A percentile compares a stretch with the other conserved stretches of the same genome.
Evolutionary conservation across 2,113 vertebrate species (phyloP).

Genomic region (Hypomesus transpacificus): DNA sequence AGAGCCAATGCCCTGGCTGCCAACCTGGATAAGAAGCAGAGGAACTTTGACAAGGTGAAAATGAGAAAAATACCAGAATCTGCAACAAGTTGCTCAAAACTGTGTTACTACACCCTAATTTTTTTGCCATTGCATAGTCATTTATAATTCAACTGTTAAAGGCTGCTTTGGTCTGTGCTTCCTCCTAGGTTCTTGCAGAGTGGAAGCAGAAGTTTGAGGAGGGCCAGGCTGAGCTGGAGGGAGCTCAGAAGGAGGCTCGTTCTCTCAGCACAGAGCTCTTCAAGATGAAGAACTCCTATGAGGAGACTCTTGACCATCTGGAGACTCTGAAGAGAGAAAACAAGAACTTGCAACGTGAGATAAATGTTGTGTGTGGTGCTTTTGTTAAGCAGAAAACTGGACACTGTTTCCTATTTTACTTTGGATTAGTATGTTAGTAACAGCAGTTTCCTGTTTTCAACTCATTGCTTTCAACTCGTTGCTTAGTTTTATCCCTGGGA

Average conservation of each 20-base stretch:
- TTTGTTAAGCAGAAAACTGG: too few species aligned
- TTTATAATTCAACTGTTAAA: neutral
- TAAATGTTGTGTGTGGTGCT: neutral
- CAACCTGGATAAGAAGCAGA: slow-evolving; percentile 10
- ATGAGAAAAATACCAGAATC: too few species aligned
- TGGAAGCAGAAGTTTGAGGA: slow-evolving; percentile 13
- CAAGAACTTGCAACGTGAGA: slow-evolving; percentile 5
- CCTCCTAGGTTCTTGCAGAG: slow-evolving; percentile 4
- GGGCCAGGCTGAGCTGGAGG: slow-evolving; percentile 8
- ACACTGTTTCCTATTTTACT: too few species aligned
- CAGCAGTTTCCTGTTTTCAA: too few species aligned
- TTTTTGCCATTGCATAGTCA: neutral
- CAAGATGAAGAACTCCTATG: slow-evolving; percentile 13
- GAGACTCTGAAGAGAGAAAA: slow-evolving; percentile 7
- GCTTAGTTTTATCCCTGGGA: too few species aligned
- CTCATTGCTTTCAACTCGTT: too few species aligned
- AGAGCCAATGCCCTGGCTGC: neutral
- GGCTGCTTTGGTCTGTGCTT: neutral
- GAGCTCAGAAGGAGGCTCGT: slow-evolving; percentile 9
- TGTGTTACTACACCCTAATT: neutral
- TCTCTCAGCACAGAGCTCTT: slow-evolving; percentile 9
- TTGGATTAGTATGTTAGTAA: too few species aligned
- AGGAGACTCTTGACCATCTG: slow-evolving; percentile 7
- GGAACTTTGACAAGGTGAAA: slow-evolving; percentile 14
- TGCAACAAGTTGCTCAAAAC: too few species aligned